Percentiles rank a stretch among this genome's conserved stretches.
These are phyloP conservation scores for Zosterops japonicus DNA, from an alignment of 2,113 vertebrate genomes.

Conservation along the genomic window DNA sequence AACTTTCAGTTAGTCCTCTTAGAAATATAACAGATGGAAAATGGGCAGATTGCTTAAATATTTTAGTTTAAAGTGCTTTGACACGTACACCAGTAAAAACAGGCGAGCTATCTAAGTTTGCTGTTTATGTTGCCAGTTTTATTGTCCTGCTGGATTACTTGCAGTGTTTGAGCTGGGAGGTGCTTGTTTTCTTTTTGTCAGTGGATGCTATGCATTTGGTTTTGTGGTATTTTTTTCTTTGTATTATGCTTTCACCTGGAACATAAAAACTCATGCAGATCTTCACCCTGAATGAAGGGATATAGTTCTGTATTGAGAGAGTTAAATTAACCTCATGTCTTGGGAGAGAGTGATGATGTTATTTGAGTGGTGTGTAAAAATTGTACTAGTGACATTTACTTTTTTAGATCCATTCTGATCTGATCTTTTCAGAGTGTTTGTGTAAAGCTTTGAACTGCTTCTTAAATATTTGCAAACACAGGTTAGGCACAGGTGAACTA, in stretches of 20 bases:
- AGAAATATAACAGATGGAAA: constrained; percentile 81
- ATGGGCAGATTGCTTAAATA: constrained; percentile 75
- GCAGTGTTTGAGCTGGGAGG: constrained; percentile 1
- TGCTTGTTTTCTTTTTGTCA: constrained; percentile 26
- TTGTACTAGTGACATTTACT: neutral
- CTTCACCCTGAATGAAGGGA: neutral
- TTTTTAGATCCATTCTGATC: neutral
- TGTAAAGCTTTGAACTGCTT: neutral
- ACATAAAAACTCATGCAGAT: neutral
- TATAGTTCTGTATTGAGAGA: neutral
- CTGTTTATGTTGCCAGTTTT: constrained; percentile 69
- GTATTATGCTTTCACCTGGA: neutral
- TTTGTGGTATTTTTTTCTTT: neutral
- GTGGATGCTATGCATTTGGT: neutral
- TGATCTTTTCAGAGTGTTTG: neutral
- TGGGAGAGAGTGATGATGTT: neutral
- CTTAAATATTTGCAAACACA: neutral
- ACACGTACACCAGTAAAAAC: constrained; percentile 59
- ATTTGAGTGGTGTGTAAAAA: neutral
- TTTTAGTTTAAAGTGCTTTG: constrained; percentile 70
- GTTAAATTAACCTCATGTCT: neutral
- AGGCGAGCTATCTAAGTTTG: constrained; percentile 60
- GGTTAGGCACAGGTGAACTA: neutral
- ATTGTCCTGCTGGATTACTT: constrained; percentile 51
- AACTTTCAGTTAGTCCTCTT: constrained; percentile 74